phyloP scores from a whole-genome alignment of 2,888 invertebrate genomes.

The Tanytarsus gracilentus region DNA sequence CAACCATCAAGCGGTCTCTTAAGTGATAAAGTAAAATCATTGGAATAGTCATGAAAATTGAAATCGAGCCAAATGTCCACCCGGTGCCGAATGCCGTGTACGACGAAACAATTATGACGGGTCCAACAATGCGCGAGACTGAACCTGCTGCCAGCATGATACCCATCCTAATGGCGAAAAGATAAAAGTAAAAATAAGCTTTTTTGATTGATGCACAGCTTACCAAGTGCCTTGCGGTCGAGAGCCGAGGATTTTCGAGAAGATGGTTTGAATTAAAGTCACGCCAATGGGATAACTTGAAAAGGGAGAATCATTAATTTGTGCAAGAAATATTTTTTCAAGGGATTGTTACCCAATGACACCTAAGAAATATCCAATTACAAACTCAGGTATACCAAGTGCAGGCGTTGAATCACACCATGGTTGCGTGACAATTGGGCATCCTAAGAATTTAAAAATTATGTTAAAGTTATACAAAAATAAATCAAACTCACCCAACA shows the following conservation, averaged over 20 bases:
- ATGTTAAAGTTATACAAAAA: background rate
- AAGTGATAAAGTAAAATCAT: constrained; percentile 52
- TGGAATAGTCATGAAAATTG: constrained; percentile 58
- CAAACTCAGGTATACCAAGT: constrained; percentile 62
- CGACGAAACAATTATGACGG: constrained; percentile 69
- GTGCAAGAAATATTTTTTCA: background rate
- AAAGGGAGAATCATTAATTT: constrained; percentile 31
- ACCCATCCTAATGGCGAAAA: constrained; percentile 50
- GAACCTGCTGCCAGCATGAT: constrained; percentile 77
- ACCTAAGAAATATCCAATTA: constrained; percentile 61
- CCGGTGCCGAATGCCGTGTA: constrained; percentile 71
- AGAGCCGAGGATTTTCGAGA: constrained; percentile 79
- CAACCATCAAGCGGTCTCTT: constrained; percentile 1
- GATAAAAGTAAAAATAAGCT: background rate
- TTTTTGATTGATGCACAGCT: background rate
- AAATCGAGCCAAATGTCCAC: constrained; percentile 69
- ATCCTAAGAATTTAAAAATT: constrained; percentile 43
- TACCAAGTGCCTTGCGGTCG: constrained; percentile 75
- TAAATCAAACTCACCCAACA: constrained; percentile 10
- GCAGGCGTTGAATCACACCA: constrained; percentile 69
- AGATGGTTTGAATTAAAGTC: constrained; percentile 76
- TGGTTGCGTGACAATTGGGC: constrained; percentile 55
- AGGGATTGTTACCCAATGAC: constrained; percentile 14
- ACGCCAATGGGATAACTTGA: constrained; percentile 79
- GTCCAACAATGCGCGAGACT: constrained; percentile 71